Evolutionary conservation across 2,113 vertebrate species (phyloP), one percentile per base, ranked within the genome.

Genomic region (Porphyrio hochstetteri): DNA sequence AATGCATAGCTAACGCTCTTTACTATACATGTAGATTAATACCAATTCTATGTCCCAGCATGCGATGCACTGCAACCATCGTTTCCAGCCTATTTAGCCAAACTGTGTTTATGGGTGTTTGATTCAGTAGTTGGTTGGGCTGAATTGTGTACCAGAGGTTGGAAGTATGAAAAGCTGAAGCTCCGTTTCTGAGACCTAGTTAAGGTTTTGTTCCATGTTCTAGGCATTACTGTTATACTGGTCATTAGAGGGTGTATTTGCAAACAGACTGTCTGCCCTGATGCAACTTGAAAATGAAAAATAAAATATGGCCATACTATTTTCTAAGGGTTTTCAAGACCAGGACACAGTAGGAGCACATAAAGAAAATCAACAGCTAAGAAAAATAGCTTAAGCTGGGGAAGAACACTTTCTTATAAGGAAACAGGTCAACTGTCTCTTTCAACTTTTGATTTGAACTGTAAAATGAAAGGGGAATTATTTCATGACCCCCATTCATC

Each of bases 361-460:
- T 42, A 33, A 86, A 82, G 31, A 44, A 94, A 72, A 80, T 57
- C 21, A 59, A 29, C 7, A 82, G 24, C 25, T 18, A 70, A 84
- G 59, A 59, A 92, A 82, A 84, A 42, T 44, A n/a, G 20, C 31
- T 60, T 55, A 53, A 59, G 57, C 25, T 70, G 33, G 21, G 25
- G 12, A 91, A 85, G 13, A 90, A 25, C 24, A 53, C 15, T 69
- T 64, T 21, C 36, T 90, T 28, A 67, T 88, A 28, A 74, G 20
- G 46, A 90, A 90, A 84, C 40, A 79, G 33, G 82, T 93, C 82
- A 93, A 31, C 19, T 67, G 25, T 71, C 42, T 70, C 88, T 90
- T 91, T 94, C 75, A 76, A 33, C 44, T 93, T 90, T 55, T 78
- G 93, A 93, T 86, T 86, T 63, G 40, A 78, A 74, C 63, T 96